Evolutionary conservation across 2,797 vertebrate genomes (phyloP).

Genomic region (Syncerus caffer): DNA sequence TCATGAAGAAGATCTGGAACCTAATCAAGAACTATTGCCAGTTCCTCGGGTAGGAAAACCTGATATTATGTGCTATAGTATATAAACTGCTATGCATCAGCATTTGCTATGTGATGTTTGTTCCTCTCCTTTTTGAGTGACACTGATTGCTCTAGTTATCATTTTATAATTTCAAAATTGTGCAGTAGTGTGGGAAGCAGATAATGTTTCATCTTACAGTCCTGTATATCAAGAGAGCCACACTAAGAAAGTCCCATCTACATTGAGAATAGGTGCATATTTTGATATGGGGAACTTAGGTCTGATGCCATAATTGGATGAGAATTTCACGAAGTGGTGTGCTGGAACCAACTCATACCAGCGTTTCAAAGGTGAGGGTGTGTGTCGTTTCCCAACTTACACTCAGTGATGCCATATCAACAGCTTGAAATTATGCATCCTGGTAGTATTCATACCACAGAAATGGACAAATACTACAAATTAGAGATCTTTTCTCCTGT

Average conservation of each 20-base stretch:
- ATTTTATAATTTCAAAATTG: background rate
- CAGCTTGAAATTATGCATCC: background rate
- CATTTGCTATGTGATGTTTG: background rate
- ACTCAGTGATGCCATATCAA: background rate
- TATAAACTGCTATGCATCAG: background rate
- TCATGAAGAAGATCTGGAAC: background rate
- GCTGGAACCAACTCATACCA: background rate
- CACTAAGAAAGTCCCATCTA: background rate
- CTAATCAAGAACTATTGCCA: background rate
- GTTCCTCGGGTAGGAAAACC: background rate
- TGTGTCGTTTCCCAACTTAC: background rate
- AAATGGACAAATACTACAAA: background rate
- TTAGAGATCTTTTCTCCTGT: background rate
- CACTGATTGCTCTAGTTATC: background rate
- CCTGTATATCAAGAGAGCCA: background rate
- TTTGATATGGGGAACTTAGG: background rate
- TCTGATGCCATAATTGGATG: background rate
- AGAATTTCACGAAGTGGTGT: background rate
- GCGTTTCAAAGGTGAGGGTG: background rate
- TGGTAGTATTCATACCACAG: background rate
- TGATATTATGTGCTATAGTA: background rate
- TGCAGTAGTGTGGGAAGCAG: background rate
- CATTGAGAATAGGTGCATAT: background rate
- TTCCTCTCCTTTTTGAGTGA: background rate
- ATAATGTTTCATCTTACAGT: background rate